phyloP scores from a whole-genome alignment of 2,113 vertebrate species.

The Phoxinus phoxinus region DNA sequence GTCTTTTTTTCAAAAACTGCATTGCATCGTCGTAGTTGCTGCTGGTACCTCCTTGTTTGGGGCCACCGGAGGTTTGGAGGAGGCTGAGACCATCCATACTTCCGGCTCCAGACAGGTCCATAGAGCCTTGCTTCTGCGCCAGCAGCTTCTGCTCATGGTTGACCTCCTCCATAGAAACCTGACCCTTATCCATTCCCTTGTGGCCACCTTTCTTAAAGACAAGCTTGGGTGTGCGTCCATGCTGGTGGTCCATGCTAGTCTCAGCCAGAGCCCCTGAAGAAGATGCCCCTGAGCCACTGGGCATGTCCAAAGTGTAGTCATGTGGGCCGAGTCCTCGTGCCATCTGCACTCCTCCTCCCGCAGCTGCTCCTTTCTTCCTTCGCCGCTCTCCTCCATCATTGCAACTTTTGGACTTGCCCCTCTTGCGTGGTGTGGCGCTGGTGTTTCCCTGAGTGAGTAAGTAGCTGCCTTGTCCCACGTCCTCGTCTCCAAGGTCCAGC shows the following conservation, averaged over 20 bases:
- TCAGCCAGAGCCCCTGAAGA: conserved; percentile 48
- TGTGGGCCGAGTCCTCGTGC: conserved; percentile 81
- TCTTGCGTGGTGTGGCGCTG: conserved; percentile 88
- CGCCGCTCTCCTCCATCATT: conserved; percentile 88
- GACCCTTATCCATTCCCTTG: conserved; percentile 86
- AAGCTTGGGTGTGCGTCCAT: conserved; percentile 89
- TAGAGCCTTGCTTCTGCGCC: conserved; percentile 84
- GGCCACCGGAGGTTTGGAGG: conserved; percentile 83
- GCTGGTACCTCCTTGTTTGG: conserved; percentile 87
- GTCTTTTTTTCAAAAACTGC: conserved; percentile 99
- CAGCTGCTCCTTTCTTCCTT: conserved; percentile 81
- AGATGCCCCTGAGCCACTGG: conserved; percentile 80
- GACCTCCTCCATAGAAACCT: conserved; percentile 81
- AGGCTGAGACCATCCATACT: conserved; percentile 86
- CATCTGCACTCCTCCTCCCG: conserved; percentile 73
- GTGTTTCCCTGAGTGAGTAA: conserved; percentile 94
- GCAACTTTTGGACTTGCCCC: conserved; percentile 87
- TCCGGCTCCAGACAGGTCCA: conserved; percentile 80
- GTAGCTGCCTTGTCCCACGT: conserved; percentile 87
- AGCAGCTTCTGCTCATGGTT: conserved; percentile 84
- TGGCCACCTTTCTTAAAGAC: conserved; percentile 90
- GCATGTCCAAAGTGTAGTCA: conserved; percentile 89
- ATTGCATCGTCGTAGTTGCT: conserved; percentile 99
- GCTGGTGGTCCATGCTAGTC: conserved; percentile 79
- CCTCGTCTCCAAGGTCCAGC: conserved; percentile 84